Conservation (phyloP, 2,113 vertebrate genomes). For the Ailuropoda melanoleuca region DNA sequence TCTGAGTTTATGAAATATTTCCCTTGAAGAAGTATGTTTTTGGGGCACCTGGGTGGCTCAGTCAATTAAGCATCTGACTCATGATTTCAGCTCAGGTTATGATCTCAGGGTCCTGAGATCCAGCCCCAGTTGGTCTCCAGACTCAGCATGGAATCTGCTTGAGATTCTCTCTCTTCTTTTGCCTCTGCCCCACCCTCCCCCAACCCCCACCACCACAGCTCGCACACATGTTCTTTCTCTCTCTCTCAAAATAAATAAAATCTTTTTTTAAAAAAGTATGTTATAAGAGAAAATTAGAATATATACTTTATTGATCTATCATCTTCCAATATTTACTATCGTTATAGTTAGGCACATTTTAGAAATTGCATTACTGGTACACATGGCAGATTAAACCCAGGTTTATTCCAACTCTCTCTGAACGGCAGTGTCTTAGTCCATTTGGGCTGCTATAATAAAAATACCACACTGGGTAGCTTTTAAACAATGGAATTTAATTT, state of each 20-base stretch:
- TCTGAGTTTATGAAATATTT: not conserved
- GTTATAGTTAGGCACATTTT: constrained; percentile 21
- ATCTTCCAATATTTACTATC: not conserved
- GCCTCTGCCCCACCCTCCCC: not conserved
- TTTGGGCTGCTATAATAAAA: not conserved
- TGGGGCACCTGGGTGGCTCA: not conserved
- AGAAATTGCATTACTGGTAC: constrained; percentile 11
- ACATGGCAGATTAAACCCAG: not conserved
- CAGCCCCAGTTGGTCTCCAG: not conserved
- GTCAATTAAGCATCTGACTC: not conserved
- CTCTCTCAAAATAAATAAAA: not conserved
- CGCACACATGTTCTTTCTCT: not conserved
- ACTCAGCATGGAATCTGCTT: not conserved
- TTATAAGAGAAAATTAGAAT: constrained; percentile 9
- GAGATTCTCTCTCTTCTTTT: not conserved
- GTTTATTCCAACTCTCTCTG: not conserved
- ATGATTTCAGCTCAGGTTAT: not conserved
- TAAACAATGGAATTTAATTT: not conserved
- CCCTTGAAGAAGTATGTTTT: constrained; percentile 25
- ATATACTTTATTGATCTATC: constrained; percentile 44
- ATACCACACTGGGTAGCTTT: not conserved
- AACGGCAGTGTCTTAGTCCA: not conserved
- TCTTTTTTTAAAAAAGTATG: not conserved
- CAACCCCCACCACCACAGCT: not conserved
- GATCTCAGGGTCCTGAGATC: not conserved